These are phyloP conservation scores for Malacosoma neustria DNA, from an alignment of 2,888 invertebrate species.

Conservation along the genomic window DNA sequence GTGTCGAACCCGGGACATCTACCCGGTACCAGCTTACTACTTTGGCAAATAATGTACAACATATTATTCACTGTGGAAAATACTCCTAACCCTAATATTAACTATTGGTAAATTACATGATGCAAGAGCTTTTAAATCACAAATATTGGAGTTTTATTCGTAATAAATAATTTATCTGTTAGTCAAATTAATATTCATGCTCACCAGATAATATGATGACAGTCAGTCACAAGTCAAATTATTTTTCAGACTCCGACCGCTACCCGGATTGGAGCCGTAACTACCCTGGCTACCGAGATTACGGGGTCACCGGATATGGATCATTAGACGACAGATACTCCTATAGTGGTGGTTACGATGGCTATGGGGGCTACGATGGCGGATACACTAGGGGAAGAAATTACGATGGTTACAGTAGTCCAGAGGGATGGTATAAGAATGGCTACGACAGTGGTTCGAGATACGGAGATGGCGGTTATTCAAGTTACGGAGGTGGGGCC, in stretches of 20 bases:
- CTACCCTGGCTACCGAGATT: constrained; percentile 26
- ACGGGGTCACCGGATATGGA: constrained; percentile 33
- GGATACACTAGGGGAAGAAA: constrained; percentile 1
- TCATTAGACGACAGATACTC: constrained; percentile 39
- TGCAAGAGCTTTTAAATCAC: too few species aligned
- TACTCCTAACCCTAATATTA: too few species aligned
- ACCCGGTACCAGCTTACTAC: too few species aligned
- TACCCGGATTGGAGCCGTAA: constrained; percentile 49
- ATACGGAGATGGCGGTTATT: constrained; percentile 9
- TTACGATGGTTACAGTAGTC: constrained; percentile 13
- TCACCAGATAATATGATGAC: too few species aligned
- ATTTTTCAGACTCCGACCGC: constrained; percentile 34
- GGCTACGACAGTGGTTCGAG: constrained; percentile 10
- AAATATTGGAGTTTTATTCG: too few species aligned
- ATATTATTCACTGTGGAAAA: too few species aligned
- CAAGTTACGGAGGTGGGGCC: constrained; percentile 7
- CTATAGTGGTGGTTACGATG: constrained; percentile 5
- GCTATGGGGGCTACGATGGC: constrained; percentile 8
- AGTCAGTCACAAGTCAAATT: too few species aligned
- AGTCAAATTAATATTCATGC: too few species aligned
- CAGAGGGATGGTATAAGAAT: background rate
- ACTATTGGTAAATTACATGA: too few species aligned
- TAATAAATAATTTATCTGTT: too few species aligned
- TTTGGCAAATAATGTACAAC: too few species aligned
- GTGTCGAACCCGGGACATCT: too few species aligned